Conservation (phyloP, 2,888 invertebrate species). For the Cantharis flavilabris region DNA sequence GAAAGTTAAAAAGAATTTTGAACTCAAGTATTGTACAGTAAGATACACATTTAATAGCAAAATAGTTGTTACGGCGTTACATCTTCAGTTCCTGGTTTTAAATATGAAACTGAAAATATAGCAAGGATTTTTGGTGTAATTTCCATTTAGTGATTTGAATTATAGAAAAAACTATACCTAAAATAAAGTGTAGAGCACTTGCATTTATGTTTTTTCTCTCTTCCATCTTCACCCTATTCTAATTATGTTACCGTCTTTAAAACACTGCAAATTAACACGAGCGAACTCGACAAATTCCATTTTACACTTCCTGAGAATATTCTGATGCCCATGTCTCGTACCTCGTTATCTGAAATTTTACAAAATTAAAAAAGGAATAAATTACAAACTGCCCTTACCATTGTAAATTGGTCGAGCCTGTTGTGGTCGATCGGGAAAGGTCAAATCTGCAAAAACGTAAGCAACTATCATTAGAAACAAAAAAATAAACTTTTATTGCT, state of each 20-base stretch:
- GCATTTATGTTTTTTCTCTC: neutral
- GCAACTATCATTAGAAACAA: neutral
- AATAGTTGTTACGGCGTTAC: conserved; percentile 15
- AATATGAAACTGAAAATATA: conserved; percentile 14
- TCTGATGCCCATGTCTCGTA: conserved; percentile 47
- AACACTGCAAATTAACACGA: conserved; percentile 25
- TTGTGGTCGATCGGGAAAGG: conserved; percentile 50
- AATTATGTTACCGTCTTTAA: conserved; percentile 35
- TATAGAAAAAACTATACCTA: conserved; percentile 35
- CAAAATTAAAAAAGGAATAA: neutral
- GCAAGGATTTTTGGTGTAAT: conserved; percentile 45
- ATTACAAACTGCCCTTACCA: conserved; percentile 38
- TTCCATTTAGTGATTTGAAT: conserved; percentile 50
- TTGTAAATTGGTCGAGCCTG: conserved; percentile 47
- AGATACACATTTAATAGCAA: conserved; percentile 28
- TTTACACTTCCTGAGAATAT: conserved; percentile 35
- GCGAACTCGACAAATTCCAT: conserved; percentile 14
- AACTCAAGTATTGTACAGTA: conserved; percentile 5
- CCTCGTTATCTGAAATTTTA: conserved; percentile 46
- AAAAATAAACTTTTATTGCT: neutral
- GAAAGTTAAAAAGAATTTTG: neutral
- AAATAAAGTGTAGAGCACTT: conserved; percentile 33
- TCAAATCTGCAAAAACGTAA: conserved; percentile 42
- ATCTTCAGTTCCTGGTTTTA: conserved; percentile 8
- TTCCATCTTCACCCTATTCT: conserved; percentile 16